Conservation (phyloP, 2,113 vertebrate species). For the Cyprinodon variegatus region DNA sequence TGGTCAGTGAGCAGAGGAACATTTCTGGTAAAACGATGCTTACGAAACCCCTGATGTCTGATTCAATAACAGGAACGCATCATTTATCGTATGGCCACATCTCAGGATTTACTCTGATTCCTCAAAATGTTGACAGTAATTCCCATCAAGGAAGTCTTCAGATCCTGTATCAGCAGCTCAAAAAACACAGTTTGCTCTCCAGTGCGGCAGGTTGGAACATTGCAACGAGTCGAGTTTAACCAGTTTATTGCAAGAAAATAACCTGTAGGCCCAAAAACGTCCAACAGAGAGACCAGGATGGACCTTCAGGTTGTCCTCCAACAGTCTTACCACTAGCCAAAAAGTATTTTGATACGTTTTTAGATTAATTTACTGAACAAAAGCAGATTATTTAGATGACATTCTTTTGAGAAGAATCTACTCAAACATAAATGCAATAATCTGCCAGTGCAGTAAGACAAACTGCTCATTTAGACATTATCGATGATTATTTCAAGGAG, state of each 20-base stretch:
- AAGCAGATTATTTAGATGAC: too few relatives aligned
- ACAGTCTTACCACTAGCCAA: too few relatives aligned
- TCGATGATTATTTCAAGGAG: too few relatives aligned
- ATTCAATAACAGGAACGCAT: slow-evolving; percentile 52
- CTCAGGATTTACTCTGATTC: background rate
- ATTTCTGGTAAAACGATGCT: slow-evolving; percentile 56
- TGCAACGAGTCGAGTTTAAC: background rate
- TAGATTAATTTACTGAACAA: too few relatives aligned
- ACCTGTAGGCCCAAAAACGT: background rate
- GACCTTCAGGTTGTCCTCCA: background rate
- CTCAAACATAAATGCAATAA: too few relatives aligned
- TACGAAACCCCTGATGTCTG: slow-evolving; percentile 46
- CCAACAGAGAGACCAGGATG: background rate
- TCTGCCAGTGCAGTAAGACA: too few relatives aligned
- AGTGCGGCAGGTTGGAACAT: background rate
- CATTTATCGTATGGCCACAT: slow-evolving; percentile 13
- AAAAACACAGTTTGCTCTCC: background rate
- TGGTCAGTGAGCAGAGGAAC: slow-evolving; percentile 51
- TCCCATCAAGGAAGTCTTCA: slow-evolving; percentile 25
- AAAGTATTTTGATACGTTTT: too few relatives aligned
- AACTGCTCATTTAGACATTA: too few relatives aligned
- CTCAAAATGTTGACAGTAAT: slow-evolving; percentile 11
- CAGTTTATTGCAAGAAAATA: background rate
- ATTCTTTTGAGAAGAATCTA: too few relatives aligned
- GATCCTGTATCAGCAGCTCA: background rate